Conservation (phyloP, 2,797 vertebrate genomes). For the Potorous gilbertii region DNA sequence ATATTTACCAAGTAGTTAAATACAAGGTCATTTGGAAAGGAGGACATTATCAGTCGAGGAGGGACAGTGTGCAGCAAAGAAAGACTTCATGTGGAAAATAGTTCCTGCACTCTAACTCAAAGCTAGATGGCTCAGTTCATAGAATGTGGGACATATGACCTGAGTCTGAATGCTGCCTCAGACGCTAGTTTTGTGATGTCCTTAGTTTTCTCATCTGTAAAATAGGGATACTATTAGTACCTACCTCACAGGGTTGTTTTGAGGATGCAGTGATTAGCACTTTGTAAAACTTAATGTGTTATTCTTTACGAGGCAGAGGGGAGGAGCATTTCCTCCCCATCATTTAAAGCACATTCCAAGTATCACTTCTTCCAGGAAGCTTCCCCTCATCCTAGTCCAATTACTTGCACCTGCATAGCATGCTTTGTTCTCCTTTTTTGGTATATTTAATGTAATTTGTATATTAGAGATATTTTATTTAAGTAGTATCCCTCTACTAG, state of each 20-base stretch:
- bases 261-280: neutral
- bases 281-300: neutral
- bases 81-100: neutral
- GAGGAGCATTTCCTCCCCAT: neutral
- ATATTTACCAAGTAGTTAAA: neutral
- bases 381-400: neutral
- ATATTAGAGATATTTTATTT: neutral
- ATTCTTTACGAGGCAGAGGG: neutral
- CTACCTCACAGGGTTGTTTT: neutral
- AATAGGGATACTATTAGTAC: neutral
- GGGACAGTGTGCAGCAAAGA: neutral
- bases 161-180: neutral
- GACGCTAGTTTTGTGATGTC: neutral
- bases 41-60: neutral
- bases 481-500: neutral
- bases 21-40: neutral
- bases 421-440: neutral
- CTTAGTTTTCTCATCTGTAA: neutral
- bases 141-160: neutral
- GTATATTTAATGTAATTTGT: neutral
- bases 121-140: neutral
- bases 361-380: neutral
- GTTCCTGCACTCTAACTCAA: neutral
- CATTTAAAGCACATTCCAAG: neutral
- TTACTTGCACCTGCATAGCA: neutral